A percentile compares a stretch with the other conserved stretches of the same genome.
These are phyloP conservation scores for Lathamus discolor DNA, from an alignment of 2,113 vertebrate genomes.

Conservation along the genomic window DNA sequence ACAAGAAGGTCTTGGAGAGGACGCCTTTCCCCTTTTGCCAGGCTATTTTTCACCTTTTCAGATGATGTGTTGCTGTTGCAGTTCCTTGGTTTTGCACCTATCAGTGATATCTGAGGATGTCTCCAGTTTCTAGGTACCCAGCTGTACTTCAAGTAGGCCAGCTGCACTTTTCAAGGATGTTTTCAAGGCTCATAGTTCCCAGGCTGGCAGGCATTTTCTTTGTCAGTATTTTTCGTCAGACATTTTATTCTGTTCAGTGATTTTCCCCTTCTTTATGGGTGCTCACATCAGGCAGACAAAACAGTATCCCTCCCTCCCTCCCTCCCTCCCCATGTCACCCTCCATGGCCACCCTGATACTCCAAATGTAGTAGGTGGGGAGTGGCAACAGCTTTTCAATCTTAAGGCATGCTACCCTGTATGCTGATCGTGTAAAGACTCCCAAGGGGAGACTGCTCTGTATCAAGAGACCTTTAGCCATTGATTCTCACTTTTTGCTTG, in stretches of 20 bases:
- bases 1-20: background rate
- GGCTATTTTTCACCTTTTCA: background rate
- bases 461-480: background rate
- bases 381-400: background rate
- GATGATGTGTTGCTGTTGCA: background rate
- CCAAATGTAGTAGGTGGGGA: background rate
- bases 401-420: background rate
- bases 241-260: background rate
- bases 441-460: fast-evolving
- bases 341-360: fast-evolving
- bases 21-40: background rate
- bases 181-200: background rate
- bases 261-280: background rate
- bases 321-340: background rate
- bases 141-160: background rate
- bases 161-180: background rate
- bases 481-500: background rate
- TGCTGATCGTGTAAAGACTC: background rate
- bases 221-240: background rate
- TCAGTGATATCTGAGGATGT: background rate
- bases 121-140: background rate
- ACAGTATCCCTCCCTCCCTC: background rate
- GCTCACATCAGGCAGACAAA: background rate
- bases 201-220: background rate
- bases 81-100: background rate